Evolutionary conservation across 1,140 invertebrate species (phyloP), one percentile per base, ranked within the genome.

Genomic region (Parapsyche elsis): DNA sequence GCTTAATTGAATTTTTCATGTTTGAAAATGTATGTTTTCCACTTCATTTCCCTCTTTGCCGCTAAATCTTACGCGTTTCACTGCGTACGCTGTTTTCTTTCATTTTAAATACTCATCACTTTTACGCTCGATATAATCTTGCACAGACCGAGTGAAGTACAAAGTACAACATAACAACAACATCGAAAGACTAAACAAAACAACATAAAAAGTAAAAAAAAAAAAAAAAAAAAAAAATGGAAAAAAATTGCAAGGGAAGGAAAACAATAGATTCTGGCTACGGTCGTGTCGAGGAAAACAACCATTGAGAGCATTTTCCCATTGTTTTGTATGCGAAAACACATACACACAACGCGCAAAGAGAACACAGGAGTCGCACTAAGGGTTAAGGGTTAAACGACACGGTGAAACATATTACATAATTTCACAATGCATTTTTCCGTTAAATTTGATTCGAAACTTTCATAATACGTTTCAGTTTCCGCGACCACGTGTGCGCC

Each of bases 41-140:
- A 38, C 30, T 38, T 38, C 30, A 38, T 38, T 38, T 38, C 7
- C 7, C 30, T 4, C 2, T 7, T 38, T 7, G 30, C 30, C 2
- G n/a, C n/a, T 38, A 38, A 38, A 38, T 38, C 30, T 38, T 38
- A 38, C 30, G 30, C 30, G 1, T 38, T 38, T 38, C 30, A 38
- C 7, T 38, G 30, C 7, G 2, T 1, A 38, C 30, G 30, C 7
- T 38, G 21, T 61, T 74, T 73, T 80, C 76, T 67, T 78, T 82
- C 79, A 80, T 80, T 80, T 80, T 64, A 64, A 79, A 82, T 80
- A 67, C 59, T 70, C 81, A 80, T 80, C 81, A 83, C 79, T 83
- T 83, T 83, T 80, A 76, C 81, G 79, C 81, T 83, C 81, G 79
- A 83, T 83, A 76, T 83, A 80, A 80, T 71, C 79, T 70, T 61